Percentiles rank a stretch among this genome's conserved stretches.
phyloP scores from a whole-genome alignment of 2,888 invertebrate genomes.

The Drosophila monieri region DNA sequence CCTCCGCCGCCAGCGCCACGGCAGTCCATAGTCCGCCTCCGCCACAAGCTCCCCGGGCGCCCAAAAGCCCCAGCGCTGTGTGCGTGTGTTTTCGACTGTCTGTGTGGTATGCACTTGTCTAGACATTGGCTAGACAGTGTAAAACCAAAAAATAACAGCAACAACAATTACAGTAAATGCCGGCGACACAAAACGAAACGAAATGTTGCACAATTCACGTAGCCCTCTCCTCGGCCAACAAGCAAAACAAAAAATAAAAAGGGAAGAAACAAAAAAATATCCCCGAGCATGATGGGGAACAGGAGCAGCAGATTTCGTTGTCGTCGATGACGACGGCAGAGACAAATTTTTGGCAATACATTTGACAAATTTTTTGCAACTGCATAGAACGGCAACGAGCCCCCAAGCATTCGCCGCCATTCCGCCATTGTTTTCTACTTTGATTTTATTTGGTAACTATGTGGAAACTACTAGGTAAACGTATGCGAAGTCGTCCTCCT shows the following conservation, averaged over 20 bases:
- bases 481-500: conserved; percentile 17
- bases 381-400: conserved; percentile 7
- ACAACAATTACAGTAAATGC: conserved; percentile 62
- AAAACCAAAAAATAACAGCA: conserved; percentile 79
- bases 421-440: conserved; percentile 38
- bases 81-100: conserved; percentile 60
- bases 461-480: conserved; percentile 41
- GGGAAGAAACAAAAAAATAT: conserved; percentile 6
- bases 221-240: conserved; percentile 1
- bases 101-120: conserved; percentile 82
- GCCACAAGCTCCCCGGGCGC: background rate
- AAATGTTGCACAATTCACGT: conserved; percentile 75
- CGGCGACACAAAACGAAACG: conserved; percentile 74
- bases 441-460: conserved; percentile 50
- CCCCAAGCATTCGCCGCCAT: conserved; percentile 24
- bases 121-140: conserved; percentile 83
- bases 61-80: conserved; percentile 12
- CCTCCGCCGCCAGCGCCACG: conserved; percentile 14
- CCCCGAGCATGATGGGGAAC: background rate
- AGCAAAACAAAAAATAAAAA: background rate
- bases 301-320: conserved; percentile 17
- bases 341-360: conserved; percentile 67
- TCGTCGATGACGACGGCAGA: conserved; percentile 29
- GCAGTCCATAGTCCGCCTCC: conserved; percentile 14
- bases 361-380: conserved; percentile 50